Evolutionary conservation across 1,140 invertebrate genomes (phyloP).

Genomic region (Caenorhabditis inopinata): DNA sequence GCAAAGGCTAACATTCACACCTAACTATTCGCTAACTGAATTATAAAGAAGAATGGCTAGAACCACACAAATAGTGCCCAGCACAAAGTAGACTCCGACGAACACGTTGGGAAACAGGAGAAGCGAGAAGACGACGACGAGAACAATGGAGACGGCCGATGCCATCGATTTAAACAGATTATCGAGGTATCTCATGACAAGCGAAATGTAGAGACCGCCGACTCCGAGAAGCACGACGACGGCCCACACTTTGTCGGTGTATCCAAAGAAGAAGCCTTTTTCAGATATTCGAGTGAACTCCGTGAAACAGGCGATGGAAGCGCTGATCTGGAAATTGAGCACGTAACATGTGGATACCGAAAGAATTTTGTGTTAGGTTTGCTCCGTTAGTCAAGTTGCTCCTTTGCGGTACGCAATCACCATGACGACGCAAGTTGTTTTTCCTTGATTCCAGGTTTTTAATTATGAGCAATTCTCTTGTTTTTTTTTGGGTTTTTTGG

Average conservation of each 20-base stretch:
- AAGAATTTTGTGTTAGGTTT: no score
- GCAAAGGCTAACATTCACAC: no score
- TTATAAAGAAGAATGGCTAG: slow-evolving; percentile 63
- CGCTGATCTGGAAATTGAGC: slow-evolving; percentile 46
- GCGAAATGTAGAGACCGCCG: slow-evolving; percentile 65
- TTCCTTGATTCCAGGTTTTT: no score
- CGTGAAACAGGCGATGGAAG: slow-evolving; percentile 42
- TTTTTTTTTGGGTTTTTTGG: no score
- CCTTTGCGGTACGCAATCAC: no score
- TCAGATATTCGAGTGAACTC: slow-evolving; percentile 30
- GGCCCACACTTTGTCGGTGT: slow-evolving; percentile 53
- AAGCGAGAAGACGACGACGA: slow-evolving; percentile 62
- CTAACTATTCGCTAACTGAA: slow-evolving; percentile 57
- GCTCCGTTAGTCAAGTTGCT: no score
- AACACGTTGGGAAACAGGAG: slow-evolving; percentile 55
- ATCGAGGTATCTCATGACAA: slow-evolving; percentile 66
- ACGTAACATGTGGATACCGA: no score
- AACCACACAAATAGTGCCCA: slow-evolving; percentile 59
- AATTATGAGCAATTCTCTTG: no score
- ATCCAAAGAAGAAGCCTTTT: slow-evolving; percentile 63
- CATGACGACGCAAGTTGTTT: no score
- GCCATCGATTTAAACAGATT: slow-evolving; percentile 66
- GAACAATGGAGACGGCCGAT: slow-evolving; percentile 62
- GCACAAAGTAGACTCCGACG: slow-evolving; percentile 56
- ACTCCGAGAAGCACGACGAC: slow-evolving; percentile 63